Conservation (phyloP, 2,888 invertebrate genomes). For the Loripinus fragilis region DNA sequence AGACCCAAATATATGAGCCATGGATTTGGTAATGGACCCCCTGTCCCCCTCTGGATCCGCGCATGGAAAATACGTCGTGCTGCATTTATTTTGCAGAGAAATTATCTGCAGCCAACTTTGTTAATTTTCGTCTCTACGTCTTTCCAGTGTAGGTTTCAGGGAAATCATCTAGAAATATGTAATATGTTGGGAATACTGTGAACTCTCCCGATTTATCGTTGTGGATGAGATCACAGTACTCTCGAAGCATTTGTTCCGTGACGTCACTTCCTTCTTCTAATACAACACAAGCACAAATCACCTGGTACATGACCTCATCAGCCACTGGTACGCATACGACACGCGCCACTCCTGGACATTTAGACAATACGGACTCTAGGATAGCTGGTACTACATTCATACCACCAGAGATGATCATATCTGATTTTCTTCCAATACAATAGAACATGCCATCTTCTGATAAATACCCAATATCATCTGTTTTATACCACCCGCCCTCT, state of each 20-base stretch:
- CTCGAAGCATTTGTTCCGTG: conserved; percentile 37
- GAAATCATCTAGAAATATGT: conserved; percentile 49
- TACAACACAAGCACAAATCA: conserved; percentile 59
- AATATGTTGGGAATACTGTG: conserved; percentile 48
- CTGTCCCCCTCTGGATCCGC: no score
- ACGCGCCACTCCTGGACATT: conserved; percentile 24
- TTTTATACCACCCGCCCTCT: conserved; percentile 30
- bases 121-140: conserved; percentile 28
- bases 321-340: conserved; percentile 50
- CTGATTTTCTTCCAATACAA: conserved; percentile 38
- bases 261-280: conserved; percentile 38
- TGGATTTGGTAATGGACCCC: no score
- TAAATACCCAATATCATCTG: conserved; percentile 27
- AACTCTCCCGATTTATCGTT: conserved; percentile 40
- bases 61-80: no score
- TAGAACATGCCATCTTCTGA: conserved; percentile 24
- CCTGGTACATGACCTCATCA: conserved; percentile 50
- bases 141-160: conserved; percentile 46
- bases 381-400: conserved; percentile 43
- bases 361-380: conserved; percentile 19
- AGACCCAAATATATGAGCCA: no score
- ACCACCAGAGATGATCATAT: conserved; percentile 43
- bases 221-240: conserved; percentile 30
- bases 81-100: no score
- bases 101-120: conserved; percentile 20